Evolutionary conservation across 2,888 invertebrate species (phyloP).

Genomic region (Alviniconcha strummeri): DNA sequence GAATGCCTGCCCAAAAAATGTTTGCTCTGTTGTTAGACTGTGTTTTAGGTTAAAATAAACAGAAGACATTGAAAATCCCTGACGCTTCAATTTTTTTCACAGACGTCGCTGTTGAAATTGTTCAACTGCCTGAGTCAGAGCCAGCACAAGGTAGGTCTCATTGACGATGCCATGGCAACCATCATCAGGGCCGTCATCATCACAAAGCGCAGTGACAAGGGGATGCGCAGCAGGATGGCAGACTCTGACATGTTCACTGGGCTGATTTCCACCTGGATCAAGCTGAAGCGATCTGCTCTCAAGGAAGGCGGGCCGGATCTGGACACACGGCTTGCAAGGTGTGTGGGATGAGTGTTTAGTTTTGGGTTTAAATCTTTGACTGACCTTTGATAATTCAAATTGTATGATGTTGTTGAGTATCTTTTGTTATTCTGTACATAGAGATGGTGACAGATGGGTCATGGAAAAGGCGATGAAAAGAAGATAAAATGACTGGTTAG

Average conservation of each 20-base stretch:
- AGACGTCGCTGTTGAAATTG: conserved; percentile 41
- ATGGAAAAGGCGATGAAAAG: too few species aligned
- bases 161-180: conserved; percentile 40
- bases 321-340: conserved; percentile 6
- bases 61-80: neutral
- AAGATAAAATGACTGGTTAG: too few species aligned
- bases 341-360: neutral
- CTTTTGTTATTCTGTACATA: neutral
- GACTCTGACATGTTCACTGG: conserved; percentile 10
- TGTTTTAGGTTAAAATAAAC: too few species aligned
- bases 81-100: neutral
- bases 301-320: conserved; percentile 24
- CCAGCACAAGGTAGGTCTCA: conserved; percentile 31
- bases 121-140: conserved; percentile 44
- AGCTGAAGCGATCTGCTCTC: conserved; percentile 36
- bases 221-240: neutral
- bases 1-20: too few species aligned
- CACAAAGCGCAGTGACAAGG: too few species aligned
- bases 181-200: conserved; percentile 36
- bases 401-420: neutral
- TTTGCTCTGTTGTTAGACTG: too few species aligned
- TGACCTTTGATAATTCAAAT: neutral
- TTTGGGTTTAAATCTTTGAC: too few species aligned
- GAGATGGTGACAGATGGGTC: neutral
- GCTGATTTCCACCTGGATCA: conserved; percentile 47